A percentile compares a stretch with the other conserved stretches of the same genome.
phyloP scores from a whole-genome alignment of 2,797 vertebrate species.

The Sebastes cheni region DNA sequence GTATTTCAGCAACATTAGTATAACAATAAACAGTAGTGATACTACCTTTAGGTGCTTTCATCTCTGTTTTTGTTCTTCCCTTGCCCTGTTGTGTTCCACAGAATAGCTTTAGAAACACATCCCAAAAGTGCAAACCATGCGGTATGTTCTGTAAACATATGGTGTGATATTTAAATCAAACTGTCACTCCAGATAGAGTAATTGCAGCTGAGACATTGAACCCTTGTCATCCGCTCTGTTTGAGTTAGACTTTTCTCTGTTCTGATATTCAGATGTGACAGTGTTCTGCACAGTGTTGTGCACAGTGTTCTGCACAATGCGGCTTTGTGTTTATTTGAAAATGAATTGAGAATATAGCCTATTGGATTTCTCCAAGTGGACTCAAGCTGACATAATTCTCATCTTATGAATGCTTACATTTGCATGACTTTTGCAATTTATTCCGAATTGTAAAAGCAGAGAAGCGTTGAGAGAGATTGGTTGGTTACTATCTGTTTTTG shows the following conservation, averaged over 20 bases:
- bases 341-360: neutral
- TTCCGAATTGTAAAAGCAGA: neutral
- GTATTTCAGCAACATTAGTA: neutral
- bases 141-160: conserved; percentile 16
- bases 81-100: neutral
- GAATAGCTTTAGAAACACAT: neutral
- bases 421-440: conserved; percentile 15
- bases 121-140: neutral
- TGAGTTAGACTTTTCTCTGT: conserved; percentile 28
- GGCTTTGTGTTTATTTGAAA: neutral
- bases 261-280: conserved; percentile 9
- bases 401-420: conserved; percentile 27
- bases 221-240: conserved; percentile 28
- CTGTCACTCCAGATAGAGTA: conserved; percentile 64
- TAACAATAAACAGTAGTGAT: neutral
- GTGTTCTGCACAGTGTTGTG: neutral
- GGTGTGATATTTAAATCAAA: conserved; percentile 50
- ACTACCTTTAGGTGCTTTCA: neutral
- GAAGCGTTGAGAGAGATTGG: neutral
- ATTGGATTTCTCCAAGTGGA: conserved; percentile 16
- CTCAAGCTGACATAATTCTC: conserved; percentile 17
- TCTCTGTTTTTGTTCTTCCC: neutral
- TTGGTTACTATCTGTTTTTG: conserved; percentile 20
- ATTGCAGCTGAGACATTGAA: conserved; percentile 39
- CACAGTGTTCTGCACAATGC: neutral